These are phyloP conservation scores for Orientallactaga bullata DNA, from an alignment of 2,113 vertebrate species.

Conservation along the genomic window DNA sequence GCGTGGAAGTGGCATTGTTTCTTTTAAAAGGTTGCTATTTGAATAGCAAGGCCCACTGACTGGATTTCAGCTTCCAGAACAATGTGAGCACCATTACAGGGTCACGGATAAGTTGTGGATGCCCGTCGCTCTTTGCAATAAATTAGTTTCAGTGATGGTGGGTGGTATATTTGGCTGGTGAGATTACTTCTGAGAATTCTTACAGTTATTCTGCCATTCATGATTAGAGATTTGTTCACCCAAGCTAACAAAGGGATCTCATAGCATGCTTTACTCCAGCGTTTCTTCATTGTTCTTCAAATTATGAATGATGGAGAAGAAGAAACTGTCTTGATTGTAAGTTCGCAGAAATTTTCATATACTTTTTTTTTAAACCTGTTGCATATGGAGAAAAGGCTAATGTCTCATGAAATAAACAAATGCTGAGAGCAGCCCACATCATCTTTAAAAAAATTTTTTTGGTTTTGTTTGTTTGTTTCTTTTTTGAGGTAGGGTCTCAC, in stretches of 20 bases:
- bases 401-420: background rate
- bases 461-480: no score
- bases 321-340: background rate
- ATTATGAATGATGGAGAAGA: background rate
- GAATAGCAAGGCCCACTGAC: background rate
- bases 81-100: background rate
- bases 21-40: background rate
- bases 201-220: background rate
- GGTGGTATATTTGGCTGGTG: background rate
- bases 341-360: background rate
- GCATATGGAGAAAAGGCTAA: conserved; percentile 18
- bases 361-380: conserved; percentile 20
- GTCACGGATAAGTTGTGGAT: background rate
- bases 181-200: background rate
- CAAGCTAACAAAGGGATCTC: conserved; percentile 5
- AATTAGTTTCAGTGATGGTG: background rate
- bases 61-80: background rate
- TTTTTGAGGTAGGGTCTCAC: no score
- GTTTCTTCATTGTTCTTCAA: background rate
- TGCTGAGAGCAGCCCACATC: background rate
- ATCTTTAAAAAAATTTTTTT: conserved; percentile 59
- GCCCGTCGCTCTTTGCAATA: background rate
- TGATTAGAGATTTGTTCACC: conserved; percentile 17
- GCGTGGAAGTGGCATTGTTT: background rate
- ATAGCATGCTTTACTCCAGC: background rate